A percentile compares a stretch with the other conserved stretches of the same genome.
phyloP scores from a whole-genome alignment of 2,888 invertebrate genomes.

The Oxycera nigricornis region DNA sequence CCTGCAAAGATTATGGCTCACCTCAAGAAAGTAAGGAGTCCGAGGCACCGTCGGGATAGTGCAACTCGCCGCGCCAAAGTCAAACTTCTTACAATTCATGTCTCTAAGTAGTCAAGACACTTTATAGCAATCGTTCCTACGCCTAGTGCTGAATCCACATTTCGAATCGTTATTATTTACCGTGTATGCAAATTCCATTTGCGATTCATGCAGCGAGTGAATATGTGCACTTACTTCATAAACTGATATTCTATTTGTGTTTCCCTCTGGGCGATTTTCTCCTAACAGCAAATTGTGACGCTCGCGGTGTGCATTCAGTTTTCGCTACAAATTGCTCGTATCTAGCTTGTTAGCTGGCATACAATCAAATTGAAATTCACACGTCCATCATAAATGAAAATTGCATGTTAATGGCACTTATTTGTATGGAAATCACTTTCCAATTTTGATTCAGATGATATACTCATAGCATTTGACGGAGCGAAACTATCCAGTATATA shows the following conservation, averaged over 20 bases:
- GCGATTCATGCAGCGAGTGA: constrained; percentile 41
- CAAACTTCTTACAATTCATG: background rate
- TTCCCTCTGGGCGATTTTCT: constrained; percentile 37
- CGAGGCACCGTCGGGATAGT: background rate
- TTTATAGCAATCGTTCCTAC: constrained; percentile 20
- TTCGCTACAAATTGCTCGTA: constrained; percentile 1
- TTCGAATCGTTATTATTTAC: constrained; percentile 44
- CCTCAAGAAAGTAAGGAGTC: background rate
- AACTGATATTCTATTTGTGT: constrained; percentile 30
- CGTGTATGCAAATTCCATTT: constrained; percentile 44
- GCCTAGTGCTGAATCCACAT: constrained; percentile 5
- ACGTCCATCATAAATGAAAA: constrained; percentile 35
- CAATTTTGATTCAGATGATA: constrained; percentile 16
- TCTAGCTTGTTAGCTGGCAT: constrained; percentile 3
- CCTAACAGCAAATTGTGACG: constrained; percentile 25
- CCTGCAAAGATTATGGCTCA: background rate
- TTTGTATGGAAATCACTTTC: constrained; percentile 38
- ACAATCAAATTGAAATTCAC: constrained; percentile 38
- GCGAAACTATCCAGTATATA: too few species aligned
- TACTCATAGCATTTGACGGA: too few species aligned
- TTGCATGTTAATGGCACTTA: constrained; percentile 33
- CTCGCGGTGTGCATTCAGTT: background rate
- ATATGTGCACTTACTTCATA: constrained; percentile 39
- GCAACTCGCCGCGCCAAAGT: constrained; percentile 1
- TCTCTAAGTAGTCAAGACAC: constrained; percentile 24